Percentiles rank a stretch among this genome's conserved stretches.
phyloP scores from a whole-genome alignment of 2,113 vertebrate species.

The Hemiscyllium ocellatum region DNA sequence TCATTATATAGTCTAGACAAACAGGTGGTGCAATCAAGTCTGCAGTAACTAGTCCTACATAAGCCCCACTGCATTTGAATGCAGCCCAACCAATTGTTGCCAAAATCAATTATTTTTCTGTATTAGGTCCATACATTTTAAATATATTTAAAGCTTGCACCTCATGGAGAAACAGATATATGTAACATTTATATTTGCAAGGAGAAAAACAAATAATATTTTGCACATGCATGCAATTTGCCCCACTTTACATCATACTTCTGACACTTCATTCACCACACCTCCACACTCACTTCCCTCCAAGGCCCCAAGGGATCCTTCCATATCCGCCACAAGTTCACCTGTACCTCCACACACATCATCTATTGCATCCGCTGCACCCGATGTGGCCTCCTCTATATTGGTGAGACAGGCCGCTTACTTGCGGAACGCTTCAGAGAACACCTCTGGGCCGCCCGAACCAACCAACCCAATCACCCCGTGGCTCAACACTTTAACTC shows the following conservation, averaged over 20 bases:
- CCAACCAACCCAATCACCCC: too few relatives aligned
- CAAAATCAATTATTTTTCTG: not conserved
- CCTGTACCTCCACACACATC: too few relatives aligned
- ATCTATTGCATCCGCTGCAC: too few relatives aligned
- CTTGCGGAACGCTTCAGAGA: too few relatives aligned
- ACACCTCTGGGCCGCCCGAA: too few relatives aligned
- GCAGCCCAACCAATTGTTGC: not conserved
- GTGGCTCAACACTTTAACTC: too few relatives aligned
- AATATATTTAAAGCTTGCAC: not conserved
- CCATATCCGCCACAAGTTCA: too few relatives aligned
- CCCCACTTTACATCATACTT: not conserved
- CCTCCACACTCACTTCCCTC: too few relatives aligned
- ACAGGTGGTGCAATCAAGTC: constrained; percentile 37
- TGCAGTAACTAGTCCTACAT: not conserved
- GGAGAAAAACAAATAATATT: not conserved
- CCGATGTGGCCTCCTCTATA: too few relatives aligned
- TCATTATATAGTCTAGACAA: constrained; percentile 29
- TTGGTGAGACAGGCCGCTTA: too few relatives aligned
- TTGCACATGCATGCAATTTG: not conserved
- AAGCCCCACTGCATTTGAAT: not conserved
- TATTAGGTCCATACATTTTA: not conserved
- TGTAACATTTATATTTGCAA: not conserved
- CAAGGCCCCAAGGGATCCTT: too few relatives aligned
- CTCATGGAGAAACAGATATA: not conserved
- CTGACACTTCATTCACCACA: not conserved